Base-by-base conservation (phyloP, 2,797 vertebrate genomes). In the Euthynnus affinis region DNA sequence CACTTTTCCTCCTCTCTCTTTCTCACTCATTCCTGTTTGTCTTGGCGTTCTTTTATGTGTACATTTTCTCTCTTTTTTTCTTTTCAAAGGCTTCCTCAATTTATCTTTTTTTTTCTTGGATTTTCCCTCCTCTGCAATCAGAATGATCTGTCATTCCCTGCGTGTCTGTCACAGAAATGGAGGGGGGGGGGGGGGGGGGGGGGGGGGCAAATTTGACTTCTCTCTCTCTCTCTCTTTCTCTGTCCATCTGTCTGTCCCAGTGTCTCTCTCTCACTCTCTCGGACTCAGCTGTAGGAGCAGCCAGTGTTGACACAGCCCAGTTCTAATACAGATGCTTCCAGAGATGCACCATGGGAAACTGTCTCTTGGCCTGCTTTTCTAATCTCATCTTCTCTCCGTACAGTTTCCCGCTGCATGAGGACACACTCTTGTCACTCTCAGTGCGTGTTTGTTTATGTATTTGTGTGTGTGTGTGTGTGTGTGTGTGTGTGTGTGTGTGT, bases 341-440 rank as follows among this genome's bases (percentile, higher is more conserved):
- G 82, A 81, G 87, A 92, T 91, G 89, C 89, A 91, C 87, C 86
- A 86, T 89, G 87, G 87, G 92, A 93, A 88, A 85, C 67, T 27
- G 25, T 92, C 85, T 88, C 88, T 76, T 84, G 79, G 87, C 88
- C 86, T 90, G 81, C 77, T 92, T 93, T 89, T 90, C 84, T 90
- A 89, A 91, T 91, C 85, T 91, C n/a, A 80, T 82, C 82, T 82
- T 71, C 51, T 69, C 74, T 82, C 51, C 67, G 48, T 80, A 71
- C 71, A 74, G 74, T 67, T 84, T 58, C 61, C 69, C 9, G n/a
- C 46, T 65, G 1, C 18, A 46, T 57, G 6, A 55, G 18, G 34
- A 23, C 49, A 51, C 71, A 25, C 18, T 9, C 9, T 14, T 3
- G 7, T 34, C 17, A 27, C 12, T 1, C 9, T 34, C 14, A 27